Evolutionary conservation across 2,888 invertebrate species (phyloP).

Genomic region (Pristionchus maxplancki): DNA sequence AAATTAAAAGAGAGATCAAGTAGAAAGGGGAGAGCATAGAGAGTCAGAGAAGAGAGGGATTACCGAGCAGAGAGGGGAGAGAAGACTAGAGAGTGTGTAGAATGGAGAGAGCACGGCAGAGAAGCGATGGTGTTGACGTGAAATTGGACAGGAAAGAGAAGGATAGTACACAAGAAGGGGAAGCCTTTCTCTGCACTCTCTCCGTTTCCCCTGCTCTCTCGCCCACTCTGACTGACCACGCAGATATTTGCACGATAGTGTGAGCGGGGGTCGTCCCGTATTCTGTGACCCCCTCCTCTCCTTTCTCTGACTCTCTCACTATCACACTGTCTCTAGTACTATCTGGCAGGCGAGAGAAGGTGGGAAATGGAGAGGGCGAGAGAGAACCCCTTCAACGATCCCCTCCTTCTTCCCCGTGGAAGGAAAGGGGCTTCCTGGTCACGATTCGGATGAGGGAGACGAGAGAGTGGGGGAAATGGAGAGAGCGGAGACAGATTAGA

Average conservation of each 20-base stretch:
- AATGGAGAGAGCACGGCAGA: slow-evolving; percentile 16
- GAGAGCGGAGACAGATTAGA: slow-evolving; percentile 17
- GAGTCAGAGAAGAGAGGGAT: slow-evolving; percentile 7
- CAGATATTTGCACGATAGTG: slow-evolving; percentile 18
- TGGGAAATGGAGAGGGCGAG: neutral
- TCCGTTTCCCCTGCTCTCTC: neutral
- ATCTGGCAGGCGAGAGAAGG: neutral
- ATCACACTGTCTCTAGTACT: neutral
- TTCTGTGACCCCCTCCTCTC: slow-evolving; percentile 14
- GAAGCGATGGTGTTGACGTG: neutral
- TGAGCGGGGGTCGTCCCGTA: neutral
- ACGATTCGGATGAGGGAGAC: neutral
- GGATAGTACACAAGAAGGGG: slow-evolving; percentile 42
- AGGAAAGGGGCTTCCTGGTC: slow-evolving; percentile 38
- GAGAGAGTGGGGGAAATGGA: slow-evolving; percentile 13
- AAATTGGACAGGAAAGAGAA: neutral
- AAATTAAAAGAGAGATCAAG: neutral
- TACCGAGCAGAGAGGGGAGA: slow-evolving; percentile 14
- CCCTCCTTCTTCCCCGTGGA: neutral
- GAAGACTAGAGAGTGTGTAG: neutral
- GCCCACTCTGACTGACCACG: neutral
- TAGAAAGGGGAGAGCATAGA: neutral
- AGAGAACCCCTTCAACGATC: slow-evolving; percentile 22
- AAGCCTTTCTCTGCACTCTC: slow-evolving; percentile 30
- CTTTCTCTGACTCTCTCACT: slow-evolving; percentile 1